Conservation (phyloP, 2,797 vertebrate genomes). For the Chloroceryle inda region DNA sequence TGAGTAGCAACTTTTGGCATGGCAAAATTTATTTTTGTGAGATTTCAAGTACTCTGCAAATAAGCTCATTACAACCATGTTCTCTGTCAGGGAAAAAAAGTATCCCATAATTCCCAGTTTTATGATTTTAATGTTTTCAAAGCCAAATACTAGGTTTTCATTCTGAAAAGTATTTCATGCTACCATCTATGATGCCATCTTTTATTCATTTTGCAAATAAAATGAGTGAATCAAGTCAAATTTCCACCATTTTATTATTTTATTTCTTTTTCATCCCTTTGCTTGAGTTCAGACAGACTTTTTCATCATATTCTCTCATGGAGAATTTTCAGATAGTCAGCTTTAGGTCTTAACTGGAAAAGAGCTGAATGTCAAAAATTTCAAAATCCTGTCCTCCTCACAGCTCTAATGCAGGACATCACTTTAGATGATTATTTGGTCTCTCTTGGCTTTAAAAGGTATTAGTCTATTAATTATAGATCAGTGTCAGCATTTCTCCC, state of each 20-base stretch:
- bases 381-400: neutral
- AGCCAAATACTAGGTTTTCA: neutral
- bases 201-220: neutral
- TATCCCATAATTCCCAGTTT: neutral
- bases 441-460: neutral
- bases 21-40: neutral
- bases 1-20: neutral
- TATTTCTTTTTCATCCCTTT: neutral
- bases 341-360: neutral
- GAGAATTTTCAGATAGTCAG: neutral
- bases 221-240: neutral
- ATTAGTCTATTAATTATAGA: slow-evolving; percentile 35
- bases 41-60: neutral
- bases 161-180: neutral
- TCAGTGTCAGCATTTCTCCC: neutral
- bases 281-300: neutral
- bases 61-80: neutral
- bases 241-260: neutral
- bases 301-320: neutral
- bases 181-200: neutral
- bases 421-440: neutral
- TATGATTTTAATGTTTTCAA: neutral
- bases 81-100: neutral
- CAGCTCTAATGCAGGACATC: neutral
- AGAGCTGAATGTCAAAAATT: neutral